These are phyloP conservation scores for Hydractinia symbiolongicarpus DNA, from an alignment of 30 jellyfish, hydroid and myxozoan genomes.

Conservation along the genomic window DNA sequence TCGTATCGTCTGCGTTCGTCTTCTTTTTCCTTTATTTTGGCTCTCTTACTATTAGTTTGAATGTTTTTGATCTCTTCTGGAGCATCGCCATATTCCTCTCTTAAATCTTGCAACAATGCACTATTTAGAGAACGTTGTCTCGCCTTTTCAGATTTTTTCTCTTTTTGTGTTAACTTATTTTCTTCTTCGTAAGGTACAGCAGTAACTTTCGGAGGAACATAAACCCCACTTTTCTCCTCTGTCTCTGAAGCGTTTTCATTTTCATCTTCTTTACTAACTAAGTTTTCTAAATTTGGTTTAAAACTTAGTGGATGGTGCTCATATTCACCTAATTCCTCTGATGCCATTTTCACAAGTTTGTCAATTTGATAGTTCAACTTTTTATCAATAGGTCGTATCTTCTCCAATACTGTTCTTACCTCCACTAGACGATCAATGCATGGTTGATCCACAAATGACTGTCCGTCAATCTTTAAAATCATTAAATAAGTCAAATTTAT, in stretches of 20 bases:
- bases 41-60: constrained; percentile 29
- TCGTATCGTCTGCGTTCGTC: constrained; percentile 61
- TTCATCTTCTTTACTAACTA: constrained; percentile 51
- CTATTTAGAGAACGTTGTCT: constrained; percentile 56
- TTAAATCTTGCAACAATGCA: constrained; percentile 64
- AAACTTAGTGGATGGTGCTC: constrained; percentile 59
- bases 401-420: constrained; percentile 69
- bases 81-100: constrained; percentile 76
- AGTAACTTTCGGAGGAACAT: constrained; percentile 87
- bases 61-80: constrained; percentile 78
- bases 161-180: constrained; percentile 29
- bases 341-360: constrained; percentile 61
- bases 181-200: constrained; percentile 96
- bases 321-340: constrained; percentile 4
- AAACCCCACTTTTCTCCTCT: constrained; percentile 40
- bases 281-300: constrained; percentile 76
- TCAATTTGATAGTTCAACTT: constrained; percentile 75
- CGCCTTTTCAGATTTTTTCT: constrained; percentile 45
- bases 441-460: constrained; percentile 39
- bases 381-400: constrained; percentile 72
- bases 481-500: constrained; percentile 51
- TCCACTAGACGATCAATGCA: constrained; percentile 72
- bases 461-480: constrained; percentile 65
- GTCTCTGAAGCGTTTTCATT: constrained; percentile 23
- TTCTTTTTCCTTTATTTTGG: constrained; percentile 54